Percentiles rank a stretch among this genome's conserved stretches.
These are phyloP conservation scores for Harpegnathos saltator DNA, from an alignment of 1,140 invertebrate genomes.

Conservation along the genomic window DNA sequence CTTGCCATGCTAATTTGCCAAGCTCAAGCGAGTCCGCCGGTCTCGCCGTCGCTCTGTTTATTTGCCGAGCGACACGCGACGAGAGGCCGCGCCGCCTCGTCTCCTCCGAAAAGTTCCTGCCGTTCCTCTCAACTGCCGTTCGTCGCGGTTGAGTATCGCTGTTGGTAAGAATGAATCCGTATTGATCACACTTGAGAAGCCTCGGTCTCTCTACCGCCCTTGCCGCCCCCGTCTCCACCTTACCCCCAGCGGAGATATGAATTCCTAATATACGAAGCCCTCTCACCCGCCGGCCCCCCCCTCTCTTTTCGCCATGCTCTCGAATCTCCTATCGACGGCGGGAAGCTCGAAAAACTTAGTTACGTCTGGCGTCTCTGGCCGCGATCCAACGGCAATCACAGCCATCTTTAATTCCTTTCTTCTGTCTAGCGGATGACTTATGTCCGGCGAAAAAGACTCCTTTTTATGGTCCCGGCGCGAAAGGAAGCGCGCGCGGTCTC, in stretches of 20 bases:
- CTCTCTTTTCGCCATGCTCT: background rate
- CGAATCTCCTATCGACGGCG: conserved; percentile 68
- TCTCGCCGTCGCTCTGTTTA: conserved; percentile 5
- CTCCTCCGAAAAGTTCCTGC: background rate
- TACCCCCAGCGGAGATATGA: conserved; percentile 77
- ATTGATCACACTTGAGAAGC: conserved; percentile 81
- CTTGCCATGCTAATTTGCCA: conserved; percentile 46
- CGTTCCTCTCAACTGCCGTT: background rate
- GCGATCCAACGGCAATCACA: conserved; percentile 80
- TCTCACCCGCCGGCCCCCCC: background rate
- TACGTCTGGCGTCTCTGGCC: conserved; percentile 75
- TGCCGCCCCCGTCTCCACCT: background rate
- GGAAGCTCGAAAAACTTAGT: conserved; percentile 76
- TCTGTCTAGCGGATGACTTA: conserved; percentile 78
- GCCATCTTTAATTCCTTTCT: conserved; percentile 82
- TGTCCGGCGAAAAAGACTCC: conserved; percentile 69
- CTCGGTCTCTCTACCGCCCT: conserved; percentile 61
- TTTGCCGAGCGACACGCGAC: conserved; percentile 34
- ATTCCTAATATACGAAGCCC: conserved; percentile 78
- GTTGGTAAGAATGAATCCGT: conserved; percentile 77
- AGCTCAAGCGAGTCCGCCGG: conserved; percentile 22
- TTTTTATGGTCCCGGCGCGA: conserved; percentile 63
- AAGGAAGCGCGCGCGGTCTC: conserved; percentile 32
- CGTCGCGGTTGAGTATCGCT: conserved; percentile 77
- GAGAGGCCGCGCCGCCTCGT: no score